Evolutionary conservation across 37 sponge, comb jelly and placozoan genomes (phyloP).

Genomic region (Hexactinellida sp.): DNA sequence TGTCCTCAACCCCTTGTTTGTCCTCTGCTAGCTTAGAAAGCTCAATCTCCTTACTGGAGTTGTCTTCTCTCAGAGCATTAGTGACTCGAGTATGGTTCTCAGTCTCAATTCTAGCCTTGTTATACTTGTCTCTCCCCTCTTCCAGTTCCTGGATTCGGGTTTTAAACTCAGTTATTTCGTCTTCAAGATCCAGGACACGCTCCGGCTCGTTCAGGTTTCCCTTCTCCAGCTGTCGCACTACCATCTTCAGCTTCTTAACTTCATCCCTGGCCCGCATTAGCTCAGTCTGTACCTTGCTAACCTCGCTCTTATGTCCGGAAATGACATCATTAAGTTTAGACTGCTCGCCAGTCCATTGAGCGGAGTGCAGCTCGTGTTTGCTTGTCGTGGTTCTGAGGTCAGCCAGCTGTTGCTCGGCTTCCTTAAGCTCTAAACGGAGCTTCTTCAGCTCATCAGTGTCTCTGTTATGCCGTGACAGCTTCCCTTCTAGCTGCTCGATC

Average conservation of each 20-base stretch:
- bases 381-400: not conserved
- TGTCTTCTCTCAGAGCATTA: not conserved
- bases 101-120: not conserved
- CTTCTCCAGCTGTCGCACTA: not conserved
- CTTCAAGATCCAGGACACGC: not conserved
- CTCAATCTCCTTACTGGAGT: not conserved
- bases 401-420: not conserved
- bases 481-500: not conserved
- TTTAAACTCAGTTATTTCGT: not conserved
- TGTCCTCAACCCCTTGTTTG: not conserved
- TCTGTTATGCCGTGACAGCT: not conserved
- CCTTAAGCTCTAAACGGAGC: not conserved
- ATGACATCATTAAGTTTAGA: constrained; percentile 4
- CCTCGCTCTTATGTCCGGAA: not conserved
- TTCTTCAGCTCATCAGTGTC: not conserved
- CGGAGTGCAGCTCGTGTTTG: not conserved
- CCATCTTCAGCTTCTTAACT: not conserved
- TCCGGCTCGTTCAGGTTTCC: not conserved
- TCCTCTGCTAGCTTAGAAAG: not conserved
- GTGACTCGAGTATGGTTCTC: not conserved
- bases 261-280: not conserved
- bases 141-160: not conserved
- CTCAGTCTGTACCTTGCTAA: not conserved
- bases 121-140: not conserved
- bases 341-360: not conserved